Base-by-base conservation (phyloP, 2,888 invertebrate species). In the Mythimna impura region DNA sequence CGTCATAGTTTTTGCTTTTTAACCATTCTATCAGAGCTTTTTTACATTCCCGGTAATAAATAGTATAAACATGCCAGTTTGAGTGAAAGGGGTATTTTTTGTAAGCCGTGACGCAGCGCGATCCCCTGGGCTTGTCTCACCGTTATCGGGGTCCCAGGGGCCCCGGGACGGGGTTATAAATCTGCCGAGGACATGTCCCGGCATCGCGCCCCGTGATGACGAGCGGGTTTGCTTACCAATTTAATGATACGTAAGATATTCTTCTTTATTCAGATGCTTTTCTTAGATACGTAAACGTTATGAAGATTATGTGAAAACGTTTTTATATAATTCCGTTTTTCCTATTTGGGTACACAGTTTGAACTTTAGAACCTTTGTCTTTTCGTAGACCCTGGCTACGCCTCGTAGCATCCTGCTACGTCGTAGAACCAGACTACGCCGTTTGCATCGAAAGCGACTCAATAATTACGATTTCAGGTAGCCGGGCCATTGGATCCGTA, bases 71-170 rank as follows among this genome's bases (percentile, higher is more conserved):
- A 81, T 70, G 72, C 65, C 73, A 73, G 52, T 76, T 76, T 78
- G 76, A 81, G 70, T 80, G 74, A 77, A 86, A 72, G 82, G 82
- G 79, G 79, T 83, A 78, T 76, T 81, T 85, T 86, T 83, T 80
- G 80, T 63, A 67, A 67, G 66, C 80, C 71, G 72, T 76, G 76
- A 72, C 81, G 73, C 55, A 62, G 57, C 70, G 40, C 14, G 55
- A 73, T 84, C 86, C 82, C 75, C 22, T 43, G 75, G 66, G 76
- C 78, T 71, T 73, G 81, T 81, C 81, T 85, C 70, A 71, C 74
- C 80, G 85, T 84, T 86, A 86, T 86, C 86, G 81, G 75, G 66
- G 65, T 20, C 61, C 61, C 65, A 62, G 71, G 75, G 55, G 36
- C 71, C 75, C 72, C 34, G 74, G 68, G 67, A 72, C 40, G 66